These are phyloP conservation scores for Philaethria dido DNA, from an alignment of 2,888 invertebrate genomes.

Conservation along the genomic window DNA sequence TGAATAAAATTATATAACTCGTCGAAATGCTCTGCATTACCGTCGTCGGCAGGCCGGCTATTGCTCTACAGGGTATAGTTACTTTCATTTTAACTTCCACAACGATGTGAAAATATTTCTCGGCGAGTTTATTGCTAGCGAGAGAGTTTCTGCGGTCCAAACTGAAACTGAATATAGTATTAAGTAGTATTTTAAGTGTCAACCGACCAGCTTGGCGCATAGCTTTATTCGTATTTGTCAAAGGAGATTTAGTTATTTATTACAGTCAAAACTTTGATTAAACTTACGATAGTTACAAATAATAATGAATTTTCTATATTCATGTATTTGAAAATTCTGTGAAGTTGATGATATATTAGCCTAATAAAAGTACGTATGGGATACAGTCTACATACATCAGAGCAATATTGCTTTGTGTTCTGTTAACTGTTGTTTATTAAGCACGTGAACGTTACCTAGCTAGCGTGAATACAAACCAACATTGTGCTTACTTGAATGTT, in stretches of 20 bases:
- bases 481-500: conserved; percentile 38
- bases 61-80: conserved; percentile 77
- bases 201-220: conserved; percentile 28
- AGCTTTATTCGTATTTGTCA: conserved; percentile 10
- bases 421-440: conserved; percentile 23
- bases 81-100: conserved; percentile 82
- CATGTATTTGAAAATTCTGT: too few species aligned
- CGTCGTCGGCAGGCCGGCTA: conserved; percentile 65
- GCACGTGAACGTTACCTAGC: conserved; percentile 27
- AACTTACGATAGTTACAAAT: not conserved
- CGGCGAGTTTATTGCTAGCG: conserved; percentile 75
- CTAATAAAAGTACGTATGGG: not conserved
- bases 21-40: conserved; percentile 73
- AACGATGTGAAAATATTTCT: conserved; percentile 83
- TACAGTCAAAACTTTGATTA: not conserved
- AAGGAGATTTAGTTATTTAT: not conserved
- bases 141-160: conserved; percentile 67
- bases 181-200: conserved; percentile 53
- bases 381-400: not conserved
- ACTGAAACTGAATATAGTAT: conserved; percentile 55
- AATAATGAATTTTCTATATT: not conserved
- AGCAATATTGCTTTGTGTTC: conserved; percentile 9
- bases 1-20: conserved; percentile 77
- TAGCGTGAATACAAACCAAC: conserved; percentile 33
- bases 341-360: not conserved